phyloP scores from a whole-genome alignment of 2,888 invertebrate species.

The Rhogogaster chlorosoma region DNA sequence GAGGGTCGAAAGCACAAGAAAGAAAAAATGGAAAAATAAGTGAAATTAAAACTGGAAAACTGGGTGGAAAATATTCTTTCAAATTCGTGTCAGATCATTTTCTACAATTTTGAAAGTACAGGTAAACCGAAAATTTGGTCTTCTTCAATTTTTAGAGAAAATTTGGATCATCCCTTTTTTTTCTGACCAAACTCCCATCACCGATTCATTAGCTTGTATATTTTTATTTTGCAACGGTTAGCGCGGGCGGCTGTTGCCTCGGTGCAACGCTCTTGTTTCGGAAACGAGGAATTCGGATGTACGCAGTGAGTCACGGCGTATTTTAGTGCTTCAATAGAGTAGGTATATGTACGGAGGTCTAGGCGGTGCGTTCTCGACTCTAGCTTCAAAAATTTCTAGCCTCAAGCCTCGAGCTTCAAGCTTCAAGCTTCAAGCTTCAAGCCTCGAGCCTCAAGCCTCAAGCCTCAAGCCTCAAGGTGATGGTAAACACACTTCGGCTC shows the following conservation, averaged over 20 bases:
- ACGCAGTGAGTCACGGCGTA: conserved; percentile 43
- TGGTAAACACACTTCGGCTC: conserved; percentile 27
- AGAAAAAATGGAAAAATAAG: not conserved
- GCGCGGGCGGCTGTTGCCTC: not conserved
- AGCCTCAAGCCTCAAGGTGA: conserved; percentile 14
- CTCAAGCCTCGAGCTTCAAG: not conserved
- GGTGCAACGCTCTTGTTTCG: conserved; percentile 32
- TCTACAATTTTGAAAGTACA: not conserved
- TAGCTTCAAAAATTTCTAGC: conserved; percentile 29
- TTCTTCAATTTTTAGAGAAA: not conserved
- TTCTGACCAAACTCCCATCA: not conserved
- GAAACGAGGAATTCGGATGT: conserved; percentile 45
- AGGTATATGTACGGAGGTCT: conserved; percentile 23
- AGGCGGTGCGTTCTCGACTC: conserved; percentile 6
- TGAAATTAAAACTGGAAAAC: not conserved
- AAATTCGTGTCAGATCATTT: not conserved
- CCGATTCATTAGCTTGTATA: not conserved
- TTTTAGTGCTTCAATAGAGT: conserved; percentile 14
- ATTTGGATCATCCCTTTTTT: not conserved
- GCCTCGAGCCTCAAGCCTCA: not conserved
- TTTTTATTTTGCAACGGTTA: not conserved
- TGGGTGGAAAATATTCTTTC: not conserved
- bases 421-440: not conserved
- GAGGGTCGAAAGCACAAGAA: not conserved
- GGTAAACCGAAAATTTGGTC: not conserved